phyloP scores from a whole-genome alignment of 2,888 invertebrate genomes.

The Synanthedon tipuliformis region DNA sequence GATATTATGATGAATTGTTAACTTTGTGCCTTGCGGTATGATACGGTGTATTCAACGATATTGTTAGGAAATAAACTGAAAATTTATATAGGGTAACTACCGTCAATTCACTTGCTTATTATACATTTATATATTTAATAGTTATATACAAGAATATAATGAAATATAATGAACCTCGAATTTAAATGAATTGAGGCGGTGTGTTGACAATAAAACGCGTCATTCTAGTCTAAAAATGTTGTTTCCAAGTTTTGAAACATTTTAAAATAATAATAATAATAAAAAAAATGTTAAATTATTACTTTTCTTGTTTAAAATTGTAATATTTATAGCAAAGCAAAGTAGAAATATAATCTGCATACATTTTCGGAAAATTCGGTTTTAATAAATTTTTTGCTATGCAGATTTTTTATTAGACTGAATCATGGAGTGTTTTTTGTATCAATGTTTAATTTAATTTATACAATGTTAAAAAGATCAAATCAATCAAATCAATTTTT shows the following conservation, averaged over 20 bases:
- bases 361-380: too few species aligned
- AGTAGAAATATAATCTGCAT: too few species aligned
- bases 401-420: conserved; percentile 10
- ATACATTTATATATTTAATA: conserved; percentile 18
- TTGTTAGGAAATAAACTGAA: conserved; percentile 18
- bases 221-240: conserved; percentile 45
- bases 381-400: too few species aligned
- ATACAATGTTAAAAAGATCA: conserved; percentile 17
- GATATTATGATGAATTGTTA: conserved; percentile 14
- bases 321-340: too few species aligned
- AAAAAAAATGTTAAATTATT: too few species aligned
- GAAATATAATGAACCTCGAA: conserved; percentile 41
- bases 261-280: background rate
- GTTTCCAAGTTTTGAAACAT: background rate
- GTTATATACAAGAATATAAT: conserved; percentile 21
- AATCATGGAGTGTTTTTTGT: conserved; percentile 52
- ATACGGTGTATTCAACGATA: conserved; percentile 51
- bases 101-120: conserved; percentile 63
- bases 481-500: too few species aligned
- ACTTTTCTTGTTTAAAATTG: too few species aligned
- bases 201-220: conserved; percentile 60
- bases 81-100: conserved; percentile 46
- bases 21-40: conserved; percentile 61
- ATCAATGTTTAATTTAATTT: conserved; percentile 10
- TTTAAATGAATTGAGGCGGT: conserved; percentile 52